These are phyloP conservation scores for Drosophila siamana DNA, from an alignment of 2,888 invertebrate genomes.

Conservation along the genomic window DNA sequence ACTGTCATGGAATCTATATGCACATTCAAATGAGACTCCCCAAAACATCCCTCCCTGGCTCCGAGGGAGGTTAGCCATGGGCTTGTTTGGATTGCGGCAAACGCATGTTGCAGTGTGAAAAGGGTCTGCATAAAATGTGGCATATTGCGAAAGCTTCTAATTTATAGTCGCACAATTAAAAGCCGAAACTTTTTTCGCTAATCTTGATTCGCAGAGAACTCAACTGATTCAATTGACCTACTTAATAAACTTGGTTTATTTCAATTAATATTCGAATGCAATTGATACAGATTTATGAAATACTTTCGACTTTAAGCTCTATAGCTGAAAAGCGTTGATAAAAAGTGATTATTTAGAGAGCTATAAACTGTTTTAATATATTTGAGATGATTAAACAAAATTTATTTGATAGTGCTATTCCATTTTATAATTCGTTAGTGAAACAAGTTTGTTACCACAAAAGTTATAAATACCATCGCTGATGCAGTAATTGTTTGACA, in stretches of 20 bases:
- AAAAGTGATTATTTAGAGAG: no score
- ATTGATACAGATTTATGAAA: not conserved
- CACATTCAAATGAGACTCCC: slow-evolving; percentile 17
- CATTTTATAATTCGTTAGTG: no score
- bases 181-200: not conserved
- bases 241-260: not conserved
- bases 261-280: slow-evolving; percentile 2
- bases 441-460: no score
- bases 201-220: not conserved
- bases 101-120: slow-evolving; percentile 1
- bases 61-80: not conserved
- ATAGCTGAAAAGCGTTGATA: no score
- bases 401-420: no score
- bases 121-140: slow-evolving; percentile 1
- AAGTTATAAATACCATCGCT: no score
- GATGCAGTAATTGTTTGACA: not conserved
- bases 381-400: no score
- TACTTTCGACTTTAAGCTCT: not conserved
- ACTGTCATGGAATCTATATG: slow-evolving; percentile 26
- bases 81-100: not conserved
- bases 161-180: slow-evolving; percentile 1
- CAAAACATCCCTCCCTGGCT: not conserved
- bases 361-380: no score
- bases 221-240: not conserved
- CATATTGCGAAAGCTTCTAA: slow-evolving; percentile 4